Percentiles rank a stretch among this genome's conserved stretches.
Evolutionary conservation across 2,888 invertebrate genomes (phyloP).

Genomic region (Synergus itoensis): DNA sequence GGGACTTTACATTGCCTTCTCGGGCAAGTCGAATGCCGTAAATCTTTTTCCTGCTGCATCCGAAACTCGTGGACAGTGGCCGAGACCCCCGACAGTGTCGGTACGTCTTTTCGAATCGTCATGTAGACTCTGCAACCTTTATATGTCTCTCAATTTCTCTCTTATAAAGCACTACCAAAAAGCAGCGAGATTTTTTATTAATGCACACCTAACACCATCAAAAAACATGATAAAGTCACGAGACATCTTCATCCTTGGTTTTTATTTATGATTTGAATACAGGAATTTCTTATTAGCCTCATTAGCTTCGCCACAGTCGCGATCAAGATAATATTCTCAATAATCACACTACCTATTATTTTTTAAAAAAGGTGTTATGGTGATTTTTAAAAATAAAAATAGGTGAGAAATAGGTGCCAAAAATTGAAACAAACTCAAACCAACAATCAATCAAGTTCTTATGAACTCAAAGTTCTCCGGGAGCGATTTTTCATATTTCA

Average conservation of each 20-base stretch:
- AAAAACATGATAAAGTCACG: not conserved
- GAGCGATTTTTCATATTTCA: not conserved
- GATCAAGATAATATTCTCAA: conserved; percentile 6
- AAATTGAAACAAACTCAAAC: no score
- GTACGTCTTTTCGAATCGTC: conserved; percentile 28
- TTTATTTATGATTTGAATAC: conserved; percentile 16
- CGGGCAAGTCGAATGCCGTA: conserved; percentile 29
- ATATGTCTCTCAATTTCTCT: conserved; percentile 29
- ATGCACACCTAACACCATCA: conserved; percentile 35
- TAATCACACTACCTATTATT: not conserved
- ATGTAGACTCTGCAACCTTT: not conserved
- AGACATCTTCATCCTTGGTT: conserved; percentile 29
- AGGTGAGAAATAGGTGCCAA: no score
- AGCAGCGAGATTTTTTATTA: conserved; percentile 12
- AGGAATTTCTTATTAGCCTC: conserved; percentile 7
- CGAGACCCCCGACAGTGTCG: conserved; percentile 36
- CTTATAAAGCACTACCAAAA: conserved; percentile 14
- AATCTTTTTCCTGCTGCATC: conserved; percentile 23
- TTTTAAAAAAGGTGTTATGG: not conserved
- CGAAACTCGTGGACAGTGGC: conserved; percentile 40
- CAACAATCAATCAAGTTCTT: no score
- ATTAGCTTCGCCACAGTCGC: conserved; percentile 17
- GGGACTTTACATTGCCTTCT: conserved; percentile 30
- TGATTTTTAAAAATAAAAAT: no score
- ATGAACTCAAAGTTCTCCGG: not conserved